Conservation (phyloP, 2,888 invertebrate genomes). For the Microctonus brassicae region DNA sequence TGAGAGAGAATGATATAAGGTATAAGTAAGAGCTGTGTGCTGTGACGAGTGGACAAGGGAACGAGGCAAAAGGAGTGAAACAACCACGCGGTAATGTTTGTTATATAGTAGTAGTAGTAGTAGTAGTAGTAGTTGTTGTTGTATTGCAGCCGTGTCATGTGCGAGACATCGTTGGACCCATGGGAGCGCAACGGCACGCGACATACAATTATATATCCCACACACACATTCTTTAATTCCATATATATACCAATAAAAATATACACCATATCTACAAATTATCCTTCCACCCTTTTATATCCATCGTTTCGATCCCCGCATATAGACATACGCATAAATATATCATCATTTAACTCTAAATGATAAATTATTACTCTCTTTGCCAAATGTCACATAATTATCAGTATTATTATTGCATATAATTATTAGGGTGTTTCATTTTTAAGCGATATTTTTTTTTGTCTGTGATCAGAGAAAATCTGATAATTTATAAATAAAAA, state of each 20-base stretch:
- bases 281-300: neutral
- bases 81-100: conserved; percentile 13
- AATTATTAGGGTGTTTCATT: no score
- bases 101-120: conserved; percentile 21
- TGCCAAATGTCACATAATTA: conserved; percentile 7
- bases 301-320: neutral
- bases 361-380: no score
- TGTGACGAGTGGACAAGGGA: neutral
- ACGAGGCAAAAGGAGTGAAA: neutral
- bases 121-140: no score
- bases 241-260: neutral
- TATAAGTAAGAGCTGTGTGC: neutral
- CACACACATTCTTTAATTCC: conserved; percentile 8
- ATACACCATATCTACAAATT: neutral
- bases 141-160: conserved; percentile 59
- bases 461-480: no score
- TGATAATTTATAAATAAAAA: no score
- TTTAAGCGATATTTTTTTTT: no score
- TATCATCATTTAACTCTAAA: neutral
- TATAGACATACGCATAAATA: no score
- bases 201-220: conserved; percentile 45
- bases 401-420: no score
- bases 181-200: conserved; percentile 61
- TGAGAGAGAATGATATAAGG: conserved; percentile 10
- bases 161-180: conserved; percentile 59